Base-by-base conservation (phyloP, 2,888 invertebrate genomes). In the Synanthedon myopaeformis region DNA sequence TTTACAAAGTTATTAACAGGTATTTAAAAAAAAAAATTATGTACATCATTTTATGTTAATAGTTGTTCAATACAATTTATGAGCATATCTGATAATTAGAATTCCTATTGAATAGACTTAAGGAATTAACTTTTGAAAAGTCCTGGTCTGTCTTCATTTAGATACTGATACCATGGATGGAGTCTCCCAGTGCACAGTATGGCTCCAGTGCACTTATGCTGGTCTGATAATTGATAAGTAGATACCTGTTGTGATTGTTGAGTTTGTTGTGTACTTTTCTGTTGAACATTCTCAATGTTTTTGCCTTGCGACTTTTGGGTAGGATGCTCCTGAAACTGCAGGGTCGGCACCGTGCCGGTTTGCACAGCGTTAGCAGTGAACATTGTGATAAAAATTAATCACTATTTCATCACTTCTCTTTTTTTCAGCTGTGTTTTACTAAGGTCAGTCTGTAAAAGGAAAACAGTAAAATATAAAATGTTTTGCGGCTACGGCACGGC, bases 271-370 rank as follows among this genome's bases (percentile, higher is more conserved):
- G 88, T 82, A 58, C 83, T 88, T 75, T 91, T 90, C 61, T 90
- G 90, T 72, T 90, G 90, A 52, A 88, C 89, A 70, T 90, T 90
- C 68, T 90, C 90, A 54, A 90, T 86, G 56, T 85, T 90, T 65
- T 90, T 90, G 53, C 90, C 90, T 70, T 90, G 89, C 5, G 89
- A 83, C 63, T 90, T 90, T 60, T 89, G 90, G 57, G 83, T 79
- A 55, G 89, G 87, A 69, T 92, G 91, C 59, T 92, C 91, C 72
- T 92, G 92, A 72, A 92, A 92, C 72, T 92, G 92, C 59, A 92
- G 89, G 53, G 88, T 88, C 62, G 90, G 89, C 65, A 90, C 90
- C 55, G 89, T 82, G 61, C 89, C 89, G 76, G 89, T 83, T 73
- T 89, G 89, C 60, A 91, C 89, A 49, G 90, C 76, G 70, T 90